Evolutionary conservation across 2,888 invertebrate species (phyloP), one percentile per base, ranked within the genome.

Genomic region (Calephelis perditalis): DNA sequence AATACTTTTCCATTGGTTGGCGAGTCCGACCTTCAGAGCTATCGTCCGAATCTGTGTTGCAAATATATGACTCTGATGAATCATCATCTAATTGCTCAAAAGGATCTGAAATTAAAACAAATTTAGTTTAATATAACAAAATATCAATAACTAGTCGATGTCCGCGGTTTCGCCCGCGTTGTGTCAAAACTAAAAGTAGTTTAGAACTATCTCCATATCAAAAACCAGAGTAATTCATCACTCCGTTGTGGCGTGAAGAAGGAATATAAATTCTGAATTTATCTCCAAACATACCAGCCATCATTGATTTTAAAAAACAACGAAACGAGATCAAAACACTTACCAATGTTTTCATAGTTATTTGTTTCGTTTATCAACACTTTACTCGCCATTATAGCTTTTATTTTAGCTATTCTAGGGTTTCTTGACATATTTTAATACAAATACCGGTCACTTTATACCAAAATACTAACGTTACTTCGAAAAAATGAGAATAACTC

Each of bases 11-110:
- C 45, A 45, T 45, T 45, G n/a, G 11, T 45, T 11, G 45, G 45
- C 45, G 45, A 45, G 45, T 45, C 45, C 45, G 45, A n/a, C 45
- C 45, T 45, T 45, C 45, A 45, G 45, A 45, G n/a, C 45, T 45
- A 45, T 45, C 11, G 45, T 45, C n/a, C 45, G 45, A 45, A 45
- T 45, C 45, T 45, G 45, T 45, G 45, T 45, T 45, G 45, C 45
- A 45, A 45, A 45, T 45, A 45, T 45, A 45, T 45, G 45, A 45
- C 45, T 45, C 45, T 45, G 45, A 45, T 45, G 45, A 45, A 45
- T 45, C 45, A 45, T 45, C 11, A 11, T 45, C 45, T 11, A 45
- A 45, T 45, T 45, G 45, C 45, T 45, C 45, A 45, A 45, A 45
- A 45, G 45, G 11, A 45, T 45, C 45, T 45, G 45, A 45, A 45